Evolutionary conservation across 2,797 vertebrate species (phyloP), one percentile per base, ranked within the genome.

Genomic region (Taenioides sp.): DNA sequence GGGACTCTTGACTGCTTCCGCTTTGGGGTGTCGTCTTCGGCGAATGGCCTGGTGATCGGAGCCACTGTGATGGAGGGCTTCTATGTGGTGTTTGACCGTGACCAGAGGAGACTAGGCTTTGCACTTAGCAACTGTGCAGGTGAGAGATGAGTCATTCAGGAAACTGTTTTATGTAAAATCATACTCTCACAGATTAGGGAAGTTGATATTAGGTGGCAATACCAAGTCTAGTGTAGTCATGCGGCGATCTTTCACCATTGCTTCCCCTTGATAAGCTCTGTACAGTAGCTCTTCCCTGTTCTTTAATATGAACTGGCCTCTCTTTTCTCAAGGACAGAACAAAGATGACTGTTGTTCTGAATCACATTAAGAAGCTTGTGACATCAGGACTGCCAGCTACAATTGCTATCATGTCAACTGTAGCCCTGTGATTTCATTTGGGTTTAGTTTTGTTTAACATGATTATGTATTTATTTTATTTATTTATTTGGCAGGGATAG

Each of bases 1-100:
- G 84, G 93, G 54, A 92, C 91, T 0, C 77, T 98, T 22, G 94
- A 95, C 72, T 99, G 97, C 86, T 99, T 95, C 80, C 92, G 97
- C 1, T 99, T 99, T 0, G 96, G 97, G 23, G 92, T 99, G 71
- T 97, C 98, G 0, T 92, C 96, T 0, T 99, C 98, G 0, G 77
- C 92, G 0, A 97, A 92, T 0, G 96, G 96, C 0, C 88, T 99
- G 72, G 96, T 99, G 79, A 96, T 99, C 0, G 98, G 97, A 0
- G 97, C 98, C 17, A 98, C 97, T 0, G 95, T 99, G 61, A 98
- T 99, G 97, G 98, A 99, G 84, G 98, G 97, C 28, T 99, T 99
- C 91, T 98, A 98, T 0, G 96, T 98, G 73, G 87, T 96, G 78
- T 99, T 99, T 5, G 97, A 99, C 90, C 94, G 96, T 16, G 93